Evolutionary conservation across 1,140 invertebrate species (phyloP).

Genomic region (Macrotrachela quadricornifera): DNA sequence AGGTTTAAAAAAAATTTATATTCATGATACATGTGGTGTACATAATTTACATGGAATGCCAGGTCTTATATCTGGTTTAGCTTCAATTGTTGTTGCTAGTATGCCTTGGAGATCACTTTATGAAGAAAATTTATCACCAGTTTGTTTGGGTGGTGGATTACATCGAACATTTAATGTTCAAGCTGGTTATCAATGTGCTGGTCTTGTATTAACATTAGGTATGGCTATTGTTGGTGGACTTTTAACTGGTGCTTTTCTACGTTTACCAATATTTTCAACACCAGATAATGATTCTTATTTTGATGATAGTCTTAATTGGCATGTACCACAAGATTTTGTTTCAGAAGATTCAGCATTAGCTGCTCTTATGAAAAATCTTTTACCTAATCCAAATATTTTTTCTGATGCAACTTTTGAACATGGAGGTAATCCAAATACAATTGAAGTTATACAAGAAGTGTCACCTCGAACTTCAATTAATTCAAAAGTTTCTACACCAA

Average conservation of each 20-base stretch:
- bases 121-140: neutral
- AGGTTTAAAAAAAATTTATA: conserved; percentile 13
- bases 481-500: too few relatives aligned
- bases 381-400: too few relatives aligned
- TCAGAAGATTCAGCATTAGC: neutral
- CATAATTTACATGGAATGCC: conserved; percentile 90
- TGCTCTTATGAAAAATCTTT: too few relatives aligned
- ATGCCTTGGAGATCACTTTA: neutral
- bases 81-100: conserved; percentile 48
- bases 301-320: neutral
- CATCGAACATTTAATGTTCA: neutral
- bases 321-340: neutral
- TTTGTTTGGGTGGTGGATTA: neutral
- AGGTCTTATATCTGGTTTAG: conserved; percentile 56
- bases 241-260: neutral
- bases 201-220: neutral
- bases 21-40: conserved; percentile 74
- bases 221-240: neutral
- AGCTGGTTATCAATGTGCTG: neutral
- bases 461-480: too few relatives aligned
- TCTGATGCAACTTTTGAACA: too few relatives aligned
- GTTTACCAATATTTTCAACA: neutral
- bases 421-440: too few relatives aligned
- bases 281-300: neutral
- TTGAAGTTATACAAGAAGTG: too few relatives aligned